Evolutionary conservation across 1,140 invertebrate genomes (phyloP), one percentile per base, ranked within the genome.

Genomic region (Zaprionus tsacasi): DNA sequence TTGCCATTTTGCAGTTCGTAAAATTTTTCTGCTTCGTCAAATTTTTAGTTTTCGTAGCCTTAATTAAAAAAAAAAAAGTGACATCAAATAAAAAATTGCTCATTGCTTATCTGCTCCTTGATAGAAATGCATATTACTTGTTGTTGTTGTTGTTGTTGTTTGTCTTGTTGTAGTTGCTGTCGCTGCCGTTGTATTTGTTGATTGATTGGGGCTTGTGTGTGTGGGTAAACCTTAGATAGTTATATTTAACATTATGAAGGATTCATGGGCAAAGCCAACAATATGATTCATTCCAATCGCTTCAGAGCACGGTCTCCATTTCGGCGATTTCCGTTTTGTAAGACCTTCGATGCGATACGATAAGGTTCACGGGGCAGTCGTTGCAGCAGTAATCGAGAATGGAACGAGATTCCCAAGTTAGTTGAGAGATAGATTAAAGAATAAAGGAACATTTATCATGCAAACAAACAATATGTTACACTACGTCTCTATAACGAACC

Each of bases 271-370:
- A 27, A 48, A 38, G 60, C 45, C 56, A 55, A 15, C 27, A 56
- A 36, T 63, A 50, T 50, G 58, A 64, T 66, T 57, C 48, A 25
- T 25, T 73, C 43, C 48, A 65, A 66, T 64, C 75, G 63, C 76
- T 89, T 97, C 96, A 97, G 95, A 97, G 96, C 94, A 97, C 96
- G 91, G 96, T 97, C 94, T 97, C 96, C 95, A 97, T 97, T 94
- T 97, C 96, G 88, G 96, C 96, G 76, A 96, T 96, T 93, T 96
- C 95, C 78, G 95, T 96, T 91, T 94, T 94, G 71, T 93, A 93
- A n/a, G 94, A 93, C 75, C 94, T 95, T 13, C n/a, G n/a, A 30
- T 30, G 40, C n/a, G 40, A 15, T 15, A 6, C 0, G 33, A 6
- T 83, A 30, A 30, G 7, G 33, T 52, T 65, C 6, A 13, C 43